Percentiles rank a stretch among this genome's conserved stretches.
phyloP scores from a whole-genome alignment of 2,113 vertebrate genomes.

The Nothoprocta perdicaria region DNA sequence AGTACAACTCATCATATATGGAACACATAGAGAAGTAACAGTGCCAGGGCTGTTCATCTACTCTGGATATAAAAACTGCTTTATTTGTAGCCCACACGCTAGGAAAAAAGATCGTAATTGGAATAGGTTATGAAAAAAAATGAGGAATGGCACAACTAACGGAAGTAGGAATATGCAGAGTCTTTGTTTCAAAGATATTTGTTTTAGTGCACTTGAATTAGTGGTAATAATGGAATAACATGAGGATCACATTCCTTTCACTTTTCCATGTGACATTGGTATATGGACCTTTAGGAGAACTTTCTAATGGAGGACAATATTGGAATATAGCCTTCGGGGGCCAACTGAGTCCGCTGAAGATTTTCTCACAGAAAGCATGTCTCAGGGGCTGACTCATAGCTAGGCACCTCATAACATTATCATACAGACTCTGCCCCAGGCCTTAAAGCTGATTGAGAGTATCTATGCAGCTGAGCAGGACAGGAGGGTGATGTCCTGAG shows the following conservation, averaged over 20 bases:
- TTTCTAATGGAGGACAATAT: not conserved
- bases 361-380: not conserved
- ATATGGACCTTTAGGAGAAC: not conserved
- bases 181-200: not conserved
- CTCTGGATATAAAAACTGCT: slow-evolving; percentile 16
- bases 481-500: not conserved
- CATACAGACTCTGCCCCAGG: not conserved
- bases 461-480: not conserved
- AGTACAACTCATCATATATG: not conserved
- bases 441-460: not conserved
- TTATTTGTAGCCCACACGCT: slow-evolving; percentile 25
- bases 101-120: slow-evolving; percentile 46
- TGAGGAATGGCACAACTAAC: slow-evolving; percentile 19
- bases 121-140: not conserved
- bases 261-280: not conserved
- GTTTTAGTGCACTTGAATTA: not conserved
- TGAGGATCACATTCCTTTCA: not conserved
- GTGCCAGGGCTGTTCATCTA: not conserved
- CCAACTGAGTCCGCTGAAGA: not conserved
- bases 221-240: not conserved
- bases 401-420: not conserved
- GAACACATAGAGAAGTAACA: not conserved
- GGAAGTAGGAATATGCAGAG: not conserved
- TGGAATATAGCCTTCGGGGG: not conserved
- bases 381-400: not conserved